Percentiles rank a stretch among this genome's conserved stretches.
Evolutionary conservation across 2,888 invertebrate species (phyloP).

Genomic region (Drosophila subsilvestris): DNA sequence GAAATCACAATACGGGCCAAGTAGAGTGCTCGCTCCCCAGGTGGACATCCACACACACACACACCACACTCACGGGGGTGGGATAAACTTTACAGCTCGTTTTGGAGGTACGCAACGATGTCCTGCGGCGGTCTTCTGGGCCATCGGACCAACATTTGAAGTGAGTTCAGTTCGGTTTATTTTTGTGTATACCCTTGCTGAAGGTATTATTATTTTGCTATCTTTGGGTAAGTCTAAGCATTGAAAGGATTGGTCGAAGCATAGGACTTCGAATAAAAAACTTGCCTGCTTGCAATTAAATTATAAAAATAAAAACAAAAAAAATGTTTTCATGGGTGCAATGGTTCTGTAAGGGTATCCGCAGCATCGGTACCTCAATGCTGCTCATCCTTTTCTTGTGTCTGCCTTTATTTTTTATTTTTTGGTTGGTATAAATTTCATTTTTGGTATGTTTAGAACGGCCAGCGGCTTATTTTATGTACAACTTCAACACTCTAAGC

Average conservation of each 20-base stretch:
- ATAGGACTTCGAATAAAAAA: too few relatives aligned
- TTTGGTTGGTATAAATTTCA: constrained; percentile 77
- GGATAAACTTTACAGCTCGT: constrained; percentile 75
- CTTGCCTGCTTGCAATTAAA: too few relatives aligned
- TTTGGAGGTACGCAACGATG: constrained; percentile 75
- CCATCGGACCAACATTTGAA: constrained; percentile 60
- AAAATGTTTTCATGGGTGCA: too few relatives aligned
- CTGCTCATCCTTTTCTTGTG: background rate
- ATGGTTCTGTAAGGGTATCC: background rate
- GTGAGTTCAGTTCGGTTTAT: constrained; percentile 46
- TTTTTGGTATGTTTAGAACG: constrained; percentile 79
- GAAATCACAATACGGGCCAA: constrained; percentile 76
- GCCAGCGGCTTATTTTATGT: constrained; percentile 73
- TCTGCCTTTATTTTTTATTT: constrained; percentile 27
- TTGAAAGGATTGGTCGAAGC: too few relatives aligned
- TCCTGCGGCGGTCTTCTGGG: constrained; percentile 70
- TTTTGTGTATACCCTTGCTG: background rate
- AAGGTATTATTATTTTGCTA: background rate
- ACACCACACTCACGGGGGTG: constrained; percentile 7
- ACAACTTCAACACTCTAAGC: constrained; percentile 77
- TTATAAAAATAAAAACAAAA: too few relatives aligned
- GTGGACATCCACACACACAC: constrained; percentile 6
- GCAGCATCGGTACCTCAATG: background rate
- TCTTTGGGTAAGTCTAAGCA: too few relatives aligned
- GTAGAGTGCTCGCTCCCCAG: constrained; percentile 39